Conservation (phyloP, 1,140 invertebrate species). For the Drosophila neocordata region DNA sequence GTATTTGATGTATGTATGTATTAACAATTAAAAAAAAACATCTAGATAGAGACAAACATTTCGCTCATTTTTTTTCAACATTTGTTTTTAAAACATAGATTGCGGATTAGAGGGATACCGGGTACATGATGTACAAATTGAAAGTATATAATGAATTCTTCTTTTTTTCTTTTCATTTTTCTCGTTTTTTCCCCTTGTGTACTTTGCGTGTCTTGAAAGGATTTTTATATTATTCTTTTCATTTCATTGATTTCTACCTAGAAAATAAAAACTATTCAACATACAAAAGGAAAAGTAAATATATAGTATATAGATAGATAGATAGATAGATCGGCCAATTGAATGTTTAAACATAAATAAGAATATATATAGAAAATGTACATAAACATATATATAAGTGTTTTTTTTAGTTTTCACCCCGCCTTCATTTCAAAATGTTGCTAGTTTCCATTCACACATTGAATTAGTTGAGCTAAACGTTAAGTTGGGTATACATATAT, state of each 20-base stretch:
- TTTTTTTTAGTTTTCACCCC: constrained; percentile 25
- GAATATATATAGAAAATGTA: constrained; percentile 19
- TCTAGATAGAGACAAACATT: neutral
- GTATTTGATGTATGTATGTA: constrained; percentile 6
- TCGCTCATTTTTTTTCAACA: neutral
- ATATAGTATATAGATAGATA: constrained; percentile 41
- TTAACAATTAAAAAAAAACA: constrained; percentile 1
- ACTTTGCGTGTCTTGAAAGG: constrained; percentile 14
- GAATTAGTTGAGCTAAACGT: constrained; percentile 1
- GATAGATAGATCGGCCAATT: neutral
- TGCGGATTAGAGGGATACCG: neutral
- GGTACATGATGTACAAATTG: neutral
- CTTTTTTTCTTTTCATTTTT: neutral
- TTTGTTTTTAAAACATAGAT: neutral
- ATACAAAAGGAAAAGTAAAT: constrained; percentile 40
- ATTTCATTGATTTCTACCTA: constrained; percentile 43
- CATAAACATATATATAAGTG: constrained; percentile 41
- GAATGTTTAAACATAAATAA: constrained; percentile 10
- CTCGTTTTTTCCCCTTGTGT: constrained; percentile 2
- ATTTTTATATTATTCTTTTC: constrained; percentile 10
- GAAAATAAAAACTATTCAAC: constrained; percentile 64
- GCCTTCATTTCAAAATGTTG: constrained; percentile 22
- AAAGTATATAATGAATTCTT: neutral
- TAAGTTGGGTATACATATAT: neutral
- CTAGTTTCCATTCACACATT: constrained; percentile 23